Percentiles rank a stretch among this genome's conserved stretches.
Evolutionary conservation across 1,140 invertebrate species (phyloP).

Genomic region (Tyrophagus putrescentiae): DNA sequence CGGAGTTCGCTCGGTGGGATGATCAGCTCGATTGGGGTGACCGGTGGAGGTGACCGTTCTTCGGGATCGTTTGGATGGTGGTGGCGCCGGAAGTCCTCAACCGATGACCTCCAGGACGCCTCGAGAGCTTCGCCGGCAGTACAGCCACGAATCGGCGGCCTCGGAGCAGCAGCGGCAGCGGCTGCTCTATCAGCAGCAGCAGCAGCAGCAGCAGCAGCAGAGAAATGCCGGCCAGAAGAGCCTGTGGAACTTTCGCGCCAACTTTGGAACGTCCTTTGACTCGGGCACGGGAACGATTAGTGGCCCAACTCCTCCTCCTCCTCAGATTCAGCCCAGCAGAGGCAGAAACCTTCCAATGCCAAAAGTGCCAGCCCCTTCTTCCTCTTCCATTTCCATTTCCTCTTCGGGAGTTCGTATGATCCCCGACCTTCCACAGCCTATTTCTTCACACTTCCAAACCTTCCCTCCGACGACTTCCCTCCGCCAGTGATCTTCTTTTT

Average conservation of each 20-base stretch:
- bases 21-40: no score
- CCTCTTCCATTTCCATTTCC: no score
- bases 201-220: constrained; percentile 9
- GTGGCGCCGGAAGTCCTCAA: no score
- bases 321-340: constrained; percentile 6
- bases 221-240: neutral
- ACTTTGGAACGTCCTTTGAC: constrained; percentile 2
- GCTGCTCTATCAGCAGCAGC: neutral
- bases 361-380: neutral
- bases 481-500: no score
- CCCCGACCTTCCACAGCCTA: no score
- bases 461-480: no score
- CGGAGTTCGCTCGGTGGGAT: constrained; percentile 32
- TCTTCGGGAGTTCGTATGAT: no score
- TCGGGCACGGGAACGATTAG: neutral
- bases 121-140: constrained; percentile 58
- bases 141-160: constrained; percentile 53
- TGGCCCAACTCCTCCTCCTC: constrained; percentile 1
- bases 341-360: neutral
- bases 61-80: no score
- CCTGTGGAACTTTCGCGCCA: neutral
- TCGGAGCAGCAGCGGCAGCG: constrained; percentile 14
- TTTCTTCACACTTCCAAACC: no score
- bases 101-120: no score
- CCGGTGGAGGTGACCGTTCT: no score